Base-by-base conservation (phyloP, 2,797 vertebrate genomes). In the Acrossocheilus wenchowensis region DNA sequence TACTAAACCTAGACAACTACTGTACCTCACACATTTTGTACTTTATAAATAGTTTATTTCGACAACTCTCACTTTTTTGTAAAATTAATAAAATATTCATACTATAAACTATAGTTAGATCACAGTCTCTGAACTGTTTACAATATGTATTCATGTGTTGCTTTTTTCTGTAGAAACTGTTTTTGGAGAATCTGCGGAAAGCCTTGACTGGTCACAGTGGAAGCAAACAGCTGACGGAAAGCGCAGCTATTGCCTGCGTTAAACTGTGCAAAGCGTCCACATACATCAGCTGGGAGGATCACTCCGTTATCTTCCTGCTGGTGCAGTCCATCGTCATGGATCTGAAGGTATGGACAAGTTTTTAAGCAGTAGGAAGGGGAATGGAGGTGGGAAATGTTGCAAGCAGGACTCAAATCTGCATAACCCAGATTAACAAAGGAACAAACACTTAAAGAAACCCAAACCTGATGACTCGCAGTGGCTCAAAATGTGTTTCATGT, bases 271-370 rank as follows among this genome's bases (percentile, higher is more conserved):
- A 99, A 94, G 98, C 98, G 2, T 98, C 97, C 68, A 99, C 98
- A 34, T 99, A 98, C 89, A 98, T 99, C 93, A 99, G 97, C 91
- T 98, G 98, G 98, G 98, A 99, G 90, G 98, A 99, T 88, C 97
- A 99, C 89, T 99, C 98, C 0, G 97, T 97, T 91, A 99, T 99
- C 88, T 99, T 99, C 92, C 95, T 97, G 4, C 93, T 99, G 1
- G 97, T 99, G 85, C 97, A 99, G 94, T 98, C 98, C 89, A 98
- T 99, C 90, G 97, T 99, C 78, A 94, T 98, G 81, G 98, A 98
- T 92, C 97, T 99, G 50, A 99, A 99, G 97, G 98, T 98, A 91
- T 95, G 89, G 21, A 64, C 54, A 75, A 62, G 30, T 30, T 30
- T 30, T 30, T 43, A 26, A 48, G 71, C 6, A 21, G 30, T 34